A percentile compares a stretch with the other conserved stretches of the same genome.
phyloP scores from a whole-genome alignment of 2,888 invertebrate species.

The Xylota segnis region DNA sequence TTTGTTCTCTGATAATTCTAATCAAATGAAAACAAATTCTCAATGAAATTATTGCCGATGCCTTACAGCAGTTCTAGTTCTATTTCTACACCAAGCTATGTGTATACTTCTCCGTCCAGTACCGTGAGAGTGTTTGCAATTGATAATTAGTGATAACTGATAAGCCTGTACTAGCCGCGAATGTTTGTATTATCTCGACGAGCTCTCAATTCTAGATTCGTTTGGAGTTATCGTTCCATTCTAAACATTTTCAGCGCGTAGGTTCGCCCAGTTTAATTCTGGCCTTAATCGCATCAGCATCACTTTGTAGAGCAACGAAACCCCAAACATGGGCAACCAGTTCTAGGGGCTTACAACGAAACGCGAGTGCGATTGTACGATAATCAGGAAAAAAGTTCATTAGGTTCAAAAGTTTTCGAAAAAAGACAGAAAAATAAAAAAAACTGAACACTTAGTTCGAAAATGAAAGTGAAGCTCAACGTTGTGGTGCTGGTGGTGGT shows the following conservation, averaged over 20 bases:
- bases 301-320: conserved; percentile 9
- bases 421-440: conserved; percentile 22
- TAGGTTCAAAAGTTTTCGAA: conserved; percentile 13
- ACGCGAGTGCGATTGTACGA: neutral
- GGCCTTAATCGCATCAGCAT: conserved; percentile 65
- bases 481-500: conserved; percentile 19
- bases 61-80: too few species aligned
- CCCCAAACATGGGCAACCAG: neutral
- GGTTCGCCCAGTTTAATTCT: conserved; percentile 55
- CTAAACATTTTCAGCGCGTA: conserved; percentile 23
- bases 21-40: conserved; percentile 31
- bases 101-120: neutral
- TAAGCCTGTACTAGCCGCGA: conserved; percentile 14
- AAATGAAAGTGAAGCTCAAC: conserved; percentile 53
- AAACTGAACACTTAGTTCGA: conserved; percentile 22
- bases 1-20: conserved; percentile 13
- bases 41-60: conserved; percentile 45
- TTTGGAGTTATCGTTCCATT: neutral
- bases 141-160: conserved; percentile 63
- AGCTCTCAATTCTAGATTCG: conserved; percentile 24
- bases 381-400: conserved; percentile 1
- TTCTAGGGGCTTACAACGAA: neutral
- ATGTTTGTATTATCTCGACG: conserved; percentile 51
- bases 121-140: conserved; percentile 27
- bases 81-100: neutral